Evolutionary conservation across 2,888 invertebrate species (phyloP).

Genomic region (Pteria penguin): DNA sequence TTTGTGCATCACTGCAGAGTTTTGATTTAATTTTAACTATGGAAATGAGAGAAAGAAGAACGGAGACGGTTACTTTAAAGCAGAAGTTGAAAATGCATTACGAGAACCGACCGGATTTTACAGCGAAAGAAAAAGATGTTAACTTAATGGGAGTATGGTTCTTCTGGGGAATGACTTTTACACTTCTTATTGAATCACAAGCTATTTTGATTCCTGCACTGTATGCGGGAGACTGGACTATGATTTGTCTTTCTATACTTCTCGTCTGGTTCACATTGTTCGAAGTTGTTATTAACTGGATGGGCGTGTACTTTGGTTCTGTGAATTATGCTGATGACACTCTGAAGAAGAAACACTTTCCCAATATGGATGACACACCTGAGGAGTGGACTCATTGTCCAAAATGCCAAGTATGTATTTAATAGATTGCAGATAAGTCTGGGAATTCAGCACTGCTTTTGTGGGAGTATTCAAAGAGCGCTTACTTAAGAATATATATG

Average conservation of each 20-base stretch:
- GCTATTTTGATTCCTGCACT: constrained; percentile 59
- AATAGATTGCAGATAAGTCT: too few species aligned
- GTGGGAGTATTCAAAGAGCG: too few species aligned
- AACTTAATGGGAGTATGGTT: constrained; percentile 52
- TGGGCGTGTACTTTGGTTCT: constrained; percentile 41
- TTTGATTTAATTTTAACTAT: too few species aligned
- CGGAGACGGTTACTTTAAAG: constrained; percentile 51
- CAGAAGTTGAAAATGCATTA: constrained; percentile 65
- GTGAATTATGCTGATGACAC: constrained; percentile 56
- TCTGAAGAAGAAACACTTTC: constrained; percentile 57
- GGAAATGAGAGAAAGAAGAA: constrained; percentile 62
- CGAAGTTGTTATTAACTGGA: constrained; percentile 54
- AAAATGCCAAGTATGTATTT: constrained; percentile 66
- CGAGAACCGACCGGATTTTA: constrained; percentile 63
- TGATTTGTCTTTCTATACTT: constrained; percentile 16
- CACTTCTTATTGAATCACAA: constrained; percentile 57
- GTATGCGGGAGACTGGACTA: constrained; percentile 32
- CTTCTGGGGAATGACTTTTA: constrained; percentile 57
- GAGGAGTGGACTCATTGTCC: constrained; percentile 62
- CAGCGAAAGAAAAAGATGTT: constrained; percentile 52
- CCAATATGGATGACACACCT: constrained; percentile 54
- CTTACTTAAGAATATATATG: too few species aligned
- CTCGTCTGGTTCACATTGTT: constrained; percentile 45
- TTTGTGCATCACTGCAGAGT: too few species aligned
- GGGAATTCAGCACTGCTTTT: too few species aligned